Conservation (phyloP, 2,797 vertebrate species). For the Lepus oiostolus region DNA sequence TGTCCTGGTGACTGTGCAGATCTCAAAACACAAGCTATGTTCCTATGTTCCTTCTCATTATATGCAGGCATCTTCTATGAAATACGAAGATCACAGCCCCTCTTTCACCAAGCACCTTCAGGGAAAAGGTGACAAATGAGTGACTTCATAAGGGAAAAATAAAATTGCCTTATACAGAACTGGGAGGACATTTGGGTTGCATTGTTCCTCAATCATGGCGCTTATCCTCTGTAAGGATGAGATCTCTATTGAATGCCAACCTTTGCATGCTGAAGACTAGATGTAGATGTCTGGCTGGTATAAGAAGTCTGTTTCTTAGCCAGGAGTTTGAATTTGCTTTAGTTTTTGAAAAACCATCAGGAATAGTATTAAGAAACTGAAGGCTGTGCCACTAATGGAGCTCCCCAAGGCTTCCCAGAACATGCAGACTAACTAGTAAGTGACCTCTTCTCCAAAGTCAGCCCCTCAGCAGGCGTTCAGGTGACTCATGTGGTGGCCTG, state of each 20-base stretch:
- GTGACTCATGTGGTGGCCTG: background rate
- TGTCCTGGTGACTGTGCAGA: background rate
- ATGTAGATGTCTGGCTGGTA: background rate
- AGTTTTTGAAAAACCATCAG: background rate
- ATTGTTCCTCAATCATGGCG: background rate
- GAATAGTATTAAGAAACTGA: background rate
- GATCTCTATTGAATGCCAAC: background rate
- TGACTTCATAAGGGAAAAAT: background rate
- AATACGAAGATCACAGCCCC: background rate
- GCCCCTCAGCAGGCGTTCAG: background rate
- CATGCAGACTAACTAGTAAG: background rate
- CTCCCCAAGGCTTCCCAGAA: background rate
- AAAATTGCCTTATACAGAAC: background rate
- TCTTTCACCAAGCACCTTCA: background rate
- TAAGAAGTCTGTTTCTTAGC: background rate
- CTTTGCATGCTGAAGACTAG: background rate
- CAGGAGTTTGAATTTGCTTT: background rate
- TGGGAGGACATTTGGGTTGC: background rate
- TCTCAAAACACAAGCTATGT: background rate
- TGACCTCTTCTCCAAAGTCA: background rate
- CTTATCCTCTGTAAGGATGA: background rate
- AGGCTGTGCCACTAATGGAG: rapidly evolving
- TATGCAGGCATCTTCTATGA: background rate
- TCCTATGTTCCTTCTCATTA: background rate
- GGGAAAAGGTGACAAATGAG: background rate